Conservation (phyloP, 2,888 invertebrate genomes). For the Dorcus parallelipipedus region DNA sequence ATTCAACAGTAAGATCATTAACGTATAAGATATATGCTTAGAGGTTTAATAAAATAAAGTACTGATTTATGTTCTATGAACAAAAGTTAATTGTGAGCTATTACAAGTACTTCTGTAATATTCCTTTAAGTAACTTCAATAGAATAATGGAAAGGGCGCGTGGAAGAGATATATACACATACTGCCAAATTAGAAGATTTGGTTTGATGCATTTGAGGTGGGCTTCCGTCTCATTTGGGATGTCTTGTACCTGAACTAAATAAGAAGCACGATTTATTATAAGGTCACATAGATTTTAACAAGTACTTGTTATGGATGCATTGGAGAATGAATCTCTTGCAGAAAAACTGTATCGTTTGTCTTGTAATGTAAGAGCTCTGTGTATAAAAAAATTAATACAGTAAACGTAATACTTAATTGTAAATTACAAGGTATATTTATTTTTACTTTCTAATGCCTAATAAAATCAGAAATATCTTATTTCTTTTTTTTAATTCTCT, state of each 20-base stretch:
- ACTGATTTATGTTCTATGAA: too few relatives aligned
- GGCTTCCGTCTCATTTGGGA: conserved; percentile 8
- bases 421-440: conserved; percentile 15
- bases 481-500: neutral
- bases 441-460: conserved; percentile 21
- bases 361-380: conserved; percentile 11
- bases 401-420: neutral
- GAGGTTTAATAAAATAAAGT: too few relatives aligned
- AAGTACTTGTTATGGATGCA: neutral
- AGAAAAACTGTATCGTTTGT: conserved; percentile 3
- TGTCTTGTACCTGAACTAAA: conserved; percentile 19
- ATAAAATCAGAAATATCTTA: conserved; percentile 11
- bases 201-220: conserved; percentile 17
- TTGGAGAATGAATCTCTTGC: neutral
- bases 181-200: conserved; percentile 19
- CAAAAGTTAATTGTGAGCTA: neutral
- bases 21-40: too few relatives aligned
- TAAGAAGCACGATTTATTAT: conserved; percentile 17
- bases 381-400: conserved; percentile 4
- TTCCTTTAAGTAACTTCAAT: neutral
- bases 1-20: too few relatives aligned
- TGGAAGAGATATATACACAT: neutral
- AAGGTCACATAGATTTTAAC: conserved; percentile 6
- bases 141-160: neutral
- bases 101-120: neutral